Evolutionary conservation across 2,797 vertebrate species (phyloP).

Genomic region (Macropodus opercularis): DNA sequence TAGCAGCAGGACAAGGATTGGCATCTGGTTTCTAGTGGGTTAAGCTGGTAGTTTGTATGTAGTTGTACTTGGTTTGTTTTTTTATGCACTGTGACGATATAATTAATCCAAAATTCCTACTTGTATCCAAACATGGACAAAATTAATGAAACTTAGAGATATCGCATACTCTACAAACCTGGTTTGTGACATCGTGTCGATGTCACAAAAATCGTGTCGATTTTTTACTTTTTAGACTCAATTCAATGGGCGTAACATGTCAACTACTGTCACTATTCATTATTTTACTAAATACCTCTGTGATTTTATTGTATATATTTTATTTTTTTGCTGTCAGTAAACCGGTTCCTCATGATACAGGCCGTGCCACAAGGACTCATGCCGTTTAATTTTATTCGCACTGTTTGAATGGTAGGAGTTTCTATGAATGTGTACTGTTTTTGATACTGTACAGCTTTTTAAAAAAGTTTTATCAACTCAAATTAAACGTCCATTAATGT

Average conservation of each 20-base stretch:
- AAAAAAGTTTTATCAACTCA: background rate
- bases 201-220: no score
- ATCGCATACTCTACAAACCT: no score
- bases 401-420: slow-evolving; percentile 7
- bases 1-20: slow-evolving; percentile 19
- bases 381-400: background rate
- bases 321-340: background rate
- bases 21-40: background rate
- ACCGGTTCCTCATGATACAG: background rate
- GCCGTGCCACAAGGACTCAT: no score
- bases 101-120: background rate
- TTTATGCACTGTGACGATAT: no score
- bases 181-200: no score
- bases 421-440: background rate
- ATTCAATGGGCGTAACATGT: no score
- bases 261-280: no score
- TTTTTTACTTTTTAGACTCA: no score
- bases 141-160: no score
- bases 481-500: slow-evolving; percentile 42
- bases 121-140: background rate
- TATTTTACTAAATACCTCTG: no score
- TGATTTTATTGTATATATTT: background rate
- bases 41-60: background rate
- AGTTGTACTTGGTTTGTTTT: no score
- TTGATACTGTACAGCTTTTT: slow-evolving; percentile 8